These are phyloP conservation scores for Drosophila sturtevanti DNA, from an alignment of 1,140 invertebrate genomes.

Conservation along the genomic window DNA sequence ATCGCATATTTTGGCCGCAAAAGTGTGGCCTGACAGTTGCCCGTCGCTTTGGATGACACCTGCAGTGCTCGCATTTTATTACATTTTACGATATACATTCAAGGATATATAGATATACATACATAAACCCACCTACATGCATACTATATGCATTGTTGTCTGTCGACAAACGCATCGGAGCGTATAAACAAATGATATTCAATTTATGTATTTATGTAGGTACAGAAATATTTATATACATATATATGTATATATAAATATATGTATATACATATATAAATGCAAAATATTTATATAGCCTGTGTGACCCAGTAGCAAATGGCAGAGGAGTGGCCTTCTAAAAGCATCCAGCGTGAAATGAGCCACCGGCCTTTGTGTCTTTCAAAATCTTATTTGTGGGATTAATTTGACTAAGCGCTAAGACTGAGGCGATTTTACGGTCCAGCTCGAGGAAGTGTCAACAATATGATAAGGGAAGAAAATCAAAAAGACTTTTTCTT, in stretches of 20 bases:
- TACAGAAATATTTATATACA: constrained; percentile 21
- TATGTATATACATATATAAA: background rate
- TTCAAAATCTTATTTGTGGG: constrained; percentile 65
- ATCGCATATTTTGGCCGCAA: constrained; percentile 73
- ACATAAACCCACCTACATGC: background rate
- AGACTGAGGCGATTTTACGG: constrained; percentile 58
- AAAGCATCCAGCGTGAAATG: constrained; percentile 47
- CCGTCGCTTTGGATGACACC: constrained; percentile 68
- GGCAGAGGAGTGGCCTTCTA: constrained; percentile 3
- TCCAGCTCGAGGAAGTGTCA: constrained; percentile 32
- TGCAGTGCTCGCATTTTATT: constrained; percentile 79
- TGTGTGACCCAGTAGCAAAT: background rate
- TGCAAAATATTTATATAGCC: background rate
- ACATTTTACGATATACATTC: constrained; percentile 47
- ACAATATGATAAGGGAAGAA: constrained; percentile 15
- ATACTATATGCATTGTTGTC: constrained; percentile 45
- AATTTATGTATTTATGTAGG: constrained; percentile 79
- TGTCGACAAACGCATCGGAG: constrained; percentile 69
- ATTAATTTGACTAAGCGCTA: constrained; percentile 66
- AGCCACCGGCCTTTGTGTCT: constrained; percentile 26
- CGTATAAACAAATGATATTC: constrained; percentile 79
- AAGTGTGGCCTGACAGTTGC: constrained; percentile 69
- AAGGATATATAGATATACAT: background rate
- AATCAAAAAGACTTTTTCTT: constrained; percentile 10
- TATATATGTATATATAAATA: constrained; percentile 26